Base-by-base conservation (phyloP, 2,113 vertebrate species). In the Marmota monax region DNA sequence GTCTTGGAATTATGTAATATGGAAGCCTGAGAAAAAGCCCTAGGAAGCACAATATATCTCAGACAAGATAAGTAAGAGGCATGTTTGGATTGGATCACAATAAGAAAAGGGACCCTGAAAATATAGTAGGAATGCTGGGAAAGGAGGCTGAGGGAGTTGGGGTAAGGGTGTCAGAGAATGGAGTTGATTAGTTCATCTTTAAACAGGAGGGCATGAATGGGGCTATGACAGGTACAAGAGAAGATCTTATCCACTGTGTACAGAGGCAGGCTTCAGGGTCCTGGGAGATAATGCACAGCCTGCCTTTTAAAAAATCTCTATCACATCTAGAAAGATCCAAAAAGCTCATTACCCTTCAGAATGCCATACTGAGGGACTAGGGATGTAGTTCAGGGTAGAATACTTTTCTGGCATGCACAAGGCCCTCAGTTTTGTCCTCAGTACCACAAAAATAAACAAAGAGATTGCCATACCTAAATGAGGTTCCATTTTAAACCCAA, bases 401-500 rank as follows among this genome's bases (percentile, higher is more conserved):
- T n/a, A 17, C 67, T n/a, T 70, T 14, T 32, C 17, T 70, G 22
- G 67, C 67, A 70, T 18, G 34, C 16, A 70, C 67, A 70, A 69
- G 67, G 16, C 67, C 67, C 67, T 70, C 34, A 34, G 67, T 70
- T 70, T 34, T 7, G 18, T 70, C 7, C 16, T 29, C 6, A 70
- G 32, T 17, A 34, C 67, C 17, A n/a, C 34, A 63, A 63, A 27
- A 25, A 63, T 70, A 70, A 67, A 67, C 65, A 67, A 69, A 69
- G 14, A 45, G 83, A 34, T 73, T 45, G 98, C 98, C 98, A 98
- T 99, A 88, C 99, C 99, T 0, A 99, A 97, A 1, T 98, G 98
- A 29, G 99, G 98, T 0, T 97, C 90, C 7, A 99, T 98, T 5
- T 99, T 98, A 92, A 99, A 99, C 11, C 98, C 97, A 87, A 99